A percentile compares a stretch with the other conserved stretches of the same genome.
Evolutionary conservation across 2,797 vertebrate genomes (phyloP).

Genomic region (Myotis daubentonii): DNA sequence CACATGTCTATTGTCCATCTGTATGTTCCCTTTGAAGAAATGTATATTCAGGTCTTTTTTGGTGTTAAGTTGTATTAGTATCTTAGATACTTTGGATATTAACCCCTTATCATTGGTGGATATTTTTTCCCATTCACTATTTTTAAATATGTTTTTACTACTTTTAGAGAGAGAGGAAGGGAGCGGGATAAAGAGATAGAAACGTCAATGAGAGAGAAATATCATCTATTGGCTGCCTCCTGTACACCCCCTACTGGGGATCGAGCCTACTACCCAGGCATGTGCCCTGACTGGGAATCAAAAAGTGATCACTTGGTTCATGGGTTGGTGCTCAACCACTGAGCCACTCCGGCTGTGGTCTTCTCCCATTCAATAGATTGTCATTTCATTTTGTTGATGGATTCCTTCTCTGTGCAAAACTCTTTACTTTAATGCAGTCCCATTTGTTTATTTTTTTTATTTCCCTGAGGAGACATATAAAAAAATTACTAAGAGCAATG

Average conservation of each 20-base stretch:
- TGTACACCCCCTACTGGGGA: too few species aligned
- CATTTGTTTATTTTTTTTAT: not conserved
- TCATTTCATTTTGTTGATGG: not conserved
- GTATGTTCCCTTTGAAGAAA: not conserved
- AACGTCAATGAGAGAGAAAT: too few species aligned
- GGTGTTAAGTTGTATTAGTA: not conserved
- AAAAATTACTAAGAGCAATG: not conserved
- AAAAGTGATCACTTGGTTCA: too few species aligned
- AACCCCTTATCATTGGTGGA: not conserved
- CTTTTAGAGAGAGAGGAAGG: too few species aligned
- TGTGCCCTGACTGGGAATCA: too few species aligned
- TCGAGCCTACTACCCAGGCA: too few species aligned
- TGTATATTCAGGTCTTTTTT: not conserved
- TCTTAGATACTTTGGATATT: not conserved
- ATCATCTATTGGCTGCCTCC: too few species aligned
- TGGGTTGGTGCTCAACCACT: too few species aligned
- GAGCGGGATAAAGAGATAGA: too few species aligned
- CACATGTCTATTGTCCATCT: not conserved
- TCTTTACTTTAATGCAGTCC: not conserved
- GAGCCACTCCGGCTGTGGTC: too few species aligned
- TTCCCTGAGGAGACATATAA: not conserved
- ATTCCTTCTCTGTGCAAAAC: not conserved
- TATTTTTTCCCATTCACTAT: not conserved
- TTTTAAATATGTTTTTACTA: too few species aligned
- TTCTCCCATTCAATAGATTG: not conserved